Conservation (phyloP, 2,797 vertebrate genomes). For the Xenopus petersii region DNA sequence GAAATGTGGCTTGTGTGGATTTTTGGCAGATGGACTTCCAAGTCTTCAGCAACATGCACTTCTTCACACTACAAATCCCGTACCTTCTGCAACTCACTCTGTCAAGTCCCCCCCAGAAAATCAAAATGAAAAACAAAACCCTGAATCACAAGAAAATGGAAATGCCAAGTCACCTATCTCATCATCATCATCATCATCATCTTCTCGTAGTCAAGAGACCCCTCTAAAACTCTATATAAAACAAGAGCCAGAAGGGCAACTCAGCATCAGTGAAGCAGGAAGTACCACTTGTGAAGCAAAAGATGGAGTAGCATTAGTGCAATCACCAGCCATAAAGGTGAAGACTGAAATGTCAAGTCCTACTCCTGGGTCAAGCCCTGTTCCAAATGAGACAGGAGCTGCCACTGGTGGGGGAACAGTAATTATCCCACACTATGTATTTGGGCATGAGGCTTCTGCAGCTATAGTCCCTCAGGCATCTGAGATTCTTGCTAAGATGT, state of each 20-base stretch:
- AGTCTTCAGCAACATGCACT: conserved; percentile 82
- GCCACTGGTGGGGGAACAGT: conserved; percentile 73
- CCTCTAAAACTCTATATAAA: conserved; percentile 69
- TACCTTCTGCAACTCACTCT: conserved; percentile 52
- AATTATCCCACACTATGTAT: conserved; percentile 84
- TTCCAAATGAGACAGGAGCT: conserved; percentile 69
- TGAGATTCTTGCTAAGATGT: conserved; percentile 96
- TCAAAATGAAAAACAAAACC: conserved; percentile 40
- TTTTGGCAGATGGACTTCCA: conserved; percentile 74
- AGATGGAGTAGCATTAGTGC: conserved; percentile 58
- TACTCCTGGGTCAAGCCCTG: conserved; percentile 85
- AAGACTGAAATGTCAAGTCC: conserved; percentile 88
- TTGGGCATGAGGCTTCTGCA: conserved; percentile 72
- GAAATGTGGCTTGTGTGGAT: conserved; percentile 78
- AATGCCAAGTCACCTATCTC: conserved; percentile 63
- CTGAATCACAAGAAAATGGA: conserved; percentile 63
- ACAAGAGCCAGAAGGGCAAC: conserved; percentile 70
- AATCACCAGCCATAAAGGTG: conserved; percentile 72
- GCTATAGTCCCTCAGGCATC: conserved; percentile 88
- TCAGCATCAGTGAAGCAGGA: conserved; percentile 14
- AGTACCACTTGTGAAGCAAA: conserved; percentile 45
- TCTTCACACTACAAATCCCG: conserved; percentile 65
- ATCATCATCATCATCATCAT: conserved; percentile 53
- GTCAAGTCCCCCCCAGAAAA: conserved; percentile 55
- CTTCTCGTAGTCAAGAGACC: conserved; percentile 39